Evolutionary conservation across 2,888 invertebrate genomes (phyloP).

Genomic region (Ophion slaviceki): DNA sequence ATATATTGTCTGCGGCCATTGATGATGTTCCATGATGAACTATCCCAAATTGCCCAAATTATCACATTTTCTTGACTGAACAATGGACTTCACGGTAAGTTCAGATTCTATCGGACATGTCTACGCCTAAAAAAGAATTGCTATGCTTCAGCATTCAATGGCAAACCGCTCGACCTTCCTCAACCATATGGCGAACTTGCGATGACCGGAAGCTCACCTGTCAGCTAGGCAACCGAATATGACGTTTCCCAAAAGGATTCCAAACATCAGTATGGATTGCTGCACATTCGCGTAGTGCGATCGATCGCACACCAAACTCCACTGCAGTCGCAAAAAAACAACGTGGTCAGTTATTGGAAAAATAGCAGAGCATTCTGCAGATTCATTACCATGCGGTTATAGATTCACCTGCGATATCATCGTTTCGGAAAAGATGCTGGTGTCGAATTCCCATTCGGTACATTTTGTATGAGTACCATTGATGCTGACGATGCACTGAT

Average conservation of each 20-base stretch:
- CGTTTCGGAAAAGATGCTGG: constrained; percentile 88
- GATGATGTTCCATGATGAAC: no score
- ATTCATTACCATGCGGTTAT: not conserved
- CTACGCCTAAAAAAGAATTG: no score
- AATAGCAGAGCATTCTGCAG: not conserved
- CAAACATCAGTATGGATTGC: constrained; percentile 91
- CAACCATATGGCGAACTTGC: no score
- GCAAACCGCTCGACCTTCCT: no score
- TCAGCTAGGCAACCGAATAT: constrained; percentile 91
- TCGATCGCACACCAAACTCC: constrained; percentile 89
- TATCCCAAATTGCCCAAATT: no score
- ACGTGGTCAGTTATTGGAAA: not conserved
- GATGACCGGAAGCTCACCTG: constrained; percentile 84
- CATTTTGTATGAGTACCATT: constrained; percentile 85
- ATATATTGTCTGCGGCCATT: no score
- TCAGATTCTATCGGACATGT: no score
- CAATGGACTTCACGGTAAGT: no score
- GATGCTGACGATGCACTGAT: constrained; percentile 78
- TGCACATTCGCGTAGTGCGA: constrained; percentile 89
- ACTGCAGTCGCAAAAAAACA: constrained; percentile 83
- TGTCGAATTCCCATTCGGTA: constrained; percentile 86
- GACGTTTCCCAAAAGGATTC: constrained; percentile 90
- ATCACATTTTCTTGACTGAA: no score
- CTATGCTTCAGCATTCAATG: no score
- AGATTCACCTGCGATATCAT: constrained; percentile 86